Evolutionary conservation across 2,888 invertebrate genomes (phyloP), one percentile per base, ranked within the genome.

Genomic region (Eupithecia abbreviata): DNA sequence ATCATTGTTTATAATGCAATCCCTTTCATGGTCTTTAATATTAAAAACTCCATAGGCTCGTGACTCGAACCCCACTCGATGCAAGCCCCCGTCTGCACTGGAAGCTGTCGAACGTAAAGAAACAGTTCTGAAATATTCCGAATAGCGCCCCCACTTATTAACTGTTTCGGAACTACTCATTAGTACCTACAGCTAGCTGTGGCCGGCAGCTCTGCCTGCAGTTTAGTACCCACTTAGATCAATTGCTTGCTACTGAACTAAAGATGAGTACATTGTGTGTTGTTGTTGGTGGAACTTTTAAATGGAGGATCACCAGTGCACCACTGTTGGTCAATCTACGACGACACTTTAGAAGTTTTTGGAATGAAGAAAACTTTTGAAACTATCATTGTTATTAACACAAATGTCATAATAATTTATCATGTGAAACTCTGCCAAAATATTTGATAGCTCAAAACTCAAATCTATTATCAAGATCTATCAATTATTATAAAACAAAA

Each of bases 41-140:
- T 30, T 30, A 18, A 30, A 12, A 69, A 47, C n/a, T 6, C 18
- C 30, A 47, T 30, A 49, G 72, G 66, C 72, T 75, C 4, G 55
- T 71, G 0, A 67, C 77, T 81, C 83, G 81, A 0, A 76, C 83
- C 84, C 79, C 45, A 7, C 79, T 6, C 80, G 47, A 42, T 69
- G 77, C 51, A 69, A 62, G 77, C 80, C 80, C 72, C 81, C 83
- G 83, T 79, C 82, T 79, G 83, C 84, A 81, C 81, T 71, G 76
- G 68, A 74, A 84, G 82, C 90, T 90, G 90, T 90, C 90, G 90
- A 90, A 90, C 83, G 84, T 85, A 90, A 91, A 91, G 90, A 91
- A 92, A 90, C 88, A 88, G 85, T 88, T 85, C 84, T 86, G 84
- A 88, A 89, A 90, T 90, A 88, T 86, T 84, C 84, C 84, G 87